Percentiles rank a stretch among this genome's conserved stretches.
phyloP scores from a whole-genome alignment of 2,888 invertebrate genomes.

The Escarpia spicata region DNA sequence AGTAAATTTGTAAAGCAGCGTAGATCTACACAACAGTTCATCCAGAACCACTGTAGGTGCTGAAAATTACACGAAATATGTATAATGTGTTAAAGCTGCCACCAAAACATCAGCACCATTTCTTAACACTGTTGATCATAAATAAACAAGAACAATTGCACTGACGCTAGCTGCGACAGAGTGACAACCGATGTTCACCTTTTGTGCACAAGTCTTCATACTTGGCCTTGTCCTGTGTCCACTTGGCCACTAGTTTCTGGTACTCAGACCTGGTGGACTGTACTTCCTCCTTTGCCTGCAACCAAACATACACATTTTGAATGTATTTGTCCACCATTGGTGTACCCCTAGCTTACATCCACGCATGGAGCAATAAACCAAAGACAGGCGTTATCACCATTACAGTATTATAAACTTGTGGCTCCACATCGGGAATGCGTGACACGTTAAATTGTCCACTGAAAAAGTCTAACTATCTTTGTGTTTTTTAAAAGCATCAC shows the following conservation, averaged over 20 bases:
- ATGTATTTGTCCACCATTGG: neutral
- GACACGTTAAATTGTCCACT: too few relatives aligned
- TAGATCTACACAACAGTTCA: too few relatives aligned
- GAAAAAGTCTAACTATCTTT: too few relatives aligned
- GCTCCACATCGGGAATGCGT: too few relatives aligned
- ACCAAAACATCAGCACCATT: neutral
- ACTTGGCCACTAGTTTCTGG: constrained; percentile 88
- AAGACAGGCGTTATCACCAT: too few relatives aligned
- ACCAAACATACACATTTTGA: constrained; percentile 7
- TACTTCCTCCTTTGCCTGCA: constrained; percentile 85
- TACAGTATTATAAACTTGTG: too few relatives aligned
- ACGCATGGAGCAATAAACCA: too few relatives aligned
- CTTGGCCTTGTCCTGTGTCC: constrained; percentile 86
- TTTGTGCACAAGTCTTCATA: constrained; percentile 78
- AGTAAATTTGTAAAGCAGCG: too few relatives aligned
- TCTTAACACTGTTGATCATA: neutral
- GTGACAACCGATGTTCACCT: constrained; percentile 66
- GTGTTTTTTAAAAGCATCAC: too few relatives aligned
- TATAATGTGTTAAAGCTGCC: too few relatives aligned
- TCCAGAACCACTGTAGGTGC: too few relatives aligned
- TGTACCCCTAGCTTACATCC: neutral
- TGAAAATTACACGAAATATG: too few relatives aligned
- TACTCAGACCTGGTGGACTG: constrained; percentile 88
- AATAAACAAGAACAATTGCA: neutral
- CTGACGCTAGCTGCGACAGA: neutral